Base-by-base conservation (phyloP, 1,140 invertebrate genomes). In the Anastrepha ludens region DNA sequence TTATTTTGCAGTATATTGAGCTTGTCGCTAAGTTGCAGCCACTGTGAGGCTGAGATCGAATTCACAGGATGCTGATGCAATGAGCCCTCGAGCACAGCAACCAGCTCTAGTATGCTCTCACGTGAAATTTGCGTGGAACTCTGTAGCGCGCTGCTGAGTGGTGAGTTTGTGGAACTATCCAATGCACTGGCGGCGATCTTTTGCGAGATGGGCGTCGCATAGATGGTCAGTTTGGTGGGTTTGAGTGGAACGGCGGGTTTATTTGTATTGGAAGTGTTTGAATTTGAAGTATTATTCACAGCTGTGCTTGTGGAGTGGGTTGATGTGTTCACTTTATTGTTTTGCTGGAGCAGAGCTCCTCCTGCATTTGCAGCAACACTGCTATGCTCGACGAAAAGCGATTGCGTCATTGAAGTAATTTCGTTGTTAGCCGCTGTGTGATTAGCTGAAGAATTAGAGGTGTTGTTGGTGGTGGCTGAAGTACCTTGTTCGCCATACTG, bases 11-110 rank as follows among this genome's bases (percentile, higher is more conserved):
- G 94, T 67, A 96, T 93, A 64, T 96, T 96, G 11, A 98, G 95
- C 91, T 97, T 97, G 91, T 98, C 97, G 1, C 97, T 97, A 2
- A 98, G 94, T 90, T 98, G 97, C n/a, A 98, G 94, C 95, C 97
- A 97, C 89, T 95, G 95, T 1, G 95, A 94, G 85, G 96, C 95
- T 0, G 95, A 95, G 44, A 96, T 95, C 86, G 94, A 94, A 90
- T 94, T 94, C 13, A 92, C 94, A 94, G 88, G 95, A 94, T 90
- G 95, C 95, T 95, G 94, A 50, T 55, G 50, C 74, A 97, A 94
- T 62, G 94, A 96, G 9, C 94, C 95, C 90, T 97, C 96, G 47
- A 97, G 94, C 0, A 95, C 94, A 47, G 94, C 94, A 2, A 96
- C 96, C 78, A 97, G 94, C 89, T 97, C 96, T 15, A 96, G 88